Percentiles rank a stretch among this genome's conserved stretches.
These are phyloP conservation scores for Protaetia brevitarsis DNA, from an alignment of 1,140 invertebrate genomes.

Conservation along the genomic window DNA sequence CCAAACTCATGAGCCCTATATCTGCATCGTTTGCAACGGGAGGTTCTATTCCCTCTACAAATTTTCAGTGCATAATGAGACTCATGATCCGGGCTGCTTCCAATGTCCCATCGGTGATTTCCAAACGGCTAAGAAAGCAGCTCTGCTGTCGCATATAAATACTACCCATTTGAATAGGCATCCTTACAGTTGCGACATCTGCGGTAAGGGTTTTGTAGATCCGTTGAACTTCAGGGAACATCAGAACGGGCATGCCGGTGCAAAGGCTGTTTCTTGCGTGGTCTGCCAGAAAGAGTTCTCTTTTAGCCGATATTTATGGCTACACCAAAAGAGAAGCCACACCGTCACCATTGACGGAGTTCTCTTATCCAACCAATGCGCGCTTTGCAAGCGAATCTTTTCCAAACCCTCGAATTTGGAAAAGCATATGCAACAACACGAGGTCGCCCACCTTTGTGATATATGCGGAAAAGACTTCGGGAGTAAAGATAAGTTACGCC, in stretches of 20 bases:
- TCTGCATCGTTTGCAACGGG: no score
- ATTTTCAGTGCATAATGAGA: no score
- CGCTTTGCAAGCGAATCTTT: constrained; percentile 34
- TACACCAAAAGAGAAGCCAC: constrained; percentile 38
- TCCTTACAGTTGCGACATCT: constrained; percentile 51
- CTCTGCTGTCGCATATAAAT: constrained; percentile 37
- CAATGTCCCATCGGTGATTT: constrained; percentile 35
- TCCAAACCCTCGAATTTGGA: constrained; percentile 33
- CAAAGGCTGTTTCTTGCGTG: no score
- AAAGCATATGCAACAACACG: constrained; percentile 25
- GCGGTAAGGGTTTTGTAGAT: constrained; percentile 52
- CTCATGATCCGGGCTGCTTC: no score
- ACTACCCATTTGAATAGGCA: constrained; percentile 35
- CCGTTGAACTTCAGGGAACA: constrained; percentile 38
- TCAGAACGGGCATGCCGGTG: no score
- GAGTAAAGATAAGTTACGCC: no score
- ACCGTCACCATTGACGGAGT: constrained; percentile 37
- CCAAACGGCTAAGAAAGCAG: constrained; percentile 30
- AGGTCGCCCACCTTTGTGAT: constrained; percentile 47
- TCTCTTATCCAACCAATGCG: constrained; percentile 36
- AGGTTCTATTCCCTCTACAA: no score
- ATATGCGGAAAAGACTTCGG: constrained; percentile 47
- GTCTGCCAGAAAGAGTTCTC: constrained; percentile 57
- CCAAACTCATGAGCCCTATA: no score
- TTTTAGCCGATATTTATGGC: constrained; percentile 37